Percentiles rank a stretch among this genome's conserved stretches.
phyloP scores from a whole-genome alignment of 2,113 vertebrate genomes.

The Lipophrys pholis region DNA sequence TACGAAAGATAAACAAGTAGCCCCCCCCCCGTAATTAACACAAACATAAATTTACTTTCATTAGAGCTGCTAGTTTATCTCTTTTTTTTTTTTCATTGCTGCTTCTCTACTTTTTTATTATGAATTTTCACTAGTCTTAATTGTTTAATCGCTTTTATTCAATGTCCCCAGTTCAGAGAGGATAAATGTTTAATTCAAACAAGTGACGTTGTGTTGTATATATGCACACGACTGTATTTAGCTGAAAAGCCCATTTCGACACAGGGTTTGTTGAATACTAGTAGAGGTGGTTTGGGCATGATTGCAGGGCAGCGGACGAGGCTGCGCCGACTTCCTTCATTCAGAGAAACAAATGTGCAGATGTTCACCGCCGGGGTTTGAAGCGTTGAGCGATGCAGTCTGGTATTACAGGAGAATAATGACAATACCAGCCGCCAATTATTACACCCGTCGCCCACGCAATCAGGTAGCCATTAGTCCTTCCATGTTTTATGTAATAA shows the following conservation, averaged over 20 bases:
- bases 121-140: too few relatives aligned
- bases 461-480: constrained; percentile 12
- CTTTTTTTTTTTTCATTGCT: too few relatives aligned
- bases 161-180: too few relatives aligned
- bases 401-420: constrained; percentile 53
- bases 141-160: too few relatives aligned
- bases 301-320: constrained; percentile 37
- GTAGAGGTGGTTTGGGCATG: constrained; percentile 10
- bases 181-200: too few relatives aligned
- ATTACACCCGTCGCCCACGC: constrained; percentile 9
- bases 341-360: constrained; percentile 21
- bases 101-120: too few relatives aligned
- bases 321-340: not conserved
- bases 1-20: too few relatives aligned
- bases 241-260: not conserved
- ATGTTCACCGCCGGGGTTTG: constrained; percentile 19
- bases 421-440: constrained; percentile 45
- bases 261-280: not conserved
- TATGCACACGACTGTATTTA: not conserved
- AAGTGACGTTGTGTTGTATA: too few relatives aligned
- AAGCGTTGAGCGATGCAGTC: not conserved
- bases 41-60: too few relatives aligned
- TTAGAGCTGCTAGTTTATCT: too few relatives aligned
- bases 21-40: too few relatives aligned
- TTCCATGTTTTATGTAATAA: not conserved